Conservation (phyloP, 2,113 vertebrate genomes). For the Urocynchramus pylzowi region DNA sequence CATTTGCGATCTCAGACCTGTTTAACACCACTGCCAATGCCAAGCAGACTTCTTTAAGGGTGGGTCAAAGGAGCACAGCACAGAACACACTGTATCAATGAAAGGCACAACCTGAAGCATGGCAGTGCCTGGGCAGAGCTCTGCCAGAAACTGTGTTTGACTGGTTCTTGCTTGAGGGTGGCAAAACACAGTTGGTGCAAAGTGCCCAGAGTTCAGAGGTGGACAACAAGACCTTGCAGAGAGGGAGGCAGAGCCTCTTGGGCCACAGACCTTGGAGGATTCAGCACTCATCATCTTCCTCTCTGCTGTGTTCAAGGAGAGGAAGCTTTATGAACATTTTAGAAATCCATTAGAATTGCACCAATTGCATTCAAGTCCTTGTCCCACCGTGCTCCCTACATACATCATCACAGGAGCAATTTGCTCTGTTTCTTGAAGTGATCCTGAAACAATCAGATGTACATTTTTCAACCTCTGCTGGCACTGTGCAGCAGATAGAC, state of each 20-base stretch:
- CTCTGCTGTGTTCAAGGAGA: background rate
- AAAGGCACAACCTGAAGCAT: background rate
- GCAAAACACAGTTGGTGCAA: background rate
- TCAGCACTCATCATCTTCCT: rapidly evolving
- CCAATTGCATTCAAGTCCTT: background rate
- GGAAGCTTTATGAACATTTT: background rate
- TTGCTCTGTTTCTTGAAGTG: background rate
- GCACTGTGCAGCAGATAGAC: background rate
- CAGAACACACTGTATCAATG: background rate
- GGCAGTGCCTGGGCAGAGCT: background rate
- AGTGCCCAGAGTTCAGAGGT: background rate
- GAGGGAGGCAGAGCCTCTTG: background rate
- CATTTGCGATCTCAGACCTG: background rate
- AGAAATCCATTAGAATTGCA: background rate
- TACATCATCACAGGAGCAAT: background rate
- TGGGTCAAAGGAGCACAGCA: background rate
- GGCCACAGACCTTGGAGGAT: background rate
- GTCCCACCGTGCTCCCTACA: background rate
- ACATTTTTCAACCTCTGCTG: background rate
- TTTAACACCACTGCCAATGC: background rate
- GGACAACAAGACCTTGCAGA: background rate
- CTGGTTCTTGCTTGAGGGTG: too few species aligned
- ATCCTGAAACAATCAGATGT: background rate
- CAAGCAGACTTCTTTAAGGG: background rate
- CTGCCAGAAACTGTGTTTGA: background rate